Conservation (phyloP, 1,140 invertebrate species). For the Aphelenchoides fujianensis region DNA sequence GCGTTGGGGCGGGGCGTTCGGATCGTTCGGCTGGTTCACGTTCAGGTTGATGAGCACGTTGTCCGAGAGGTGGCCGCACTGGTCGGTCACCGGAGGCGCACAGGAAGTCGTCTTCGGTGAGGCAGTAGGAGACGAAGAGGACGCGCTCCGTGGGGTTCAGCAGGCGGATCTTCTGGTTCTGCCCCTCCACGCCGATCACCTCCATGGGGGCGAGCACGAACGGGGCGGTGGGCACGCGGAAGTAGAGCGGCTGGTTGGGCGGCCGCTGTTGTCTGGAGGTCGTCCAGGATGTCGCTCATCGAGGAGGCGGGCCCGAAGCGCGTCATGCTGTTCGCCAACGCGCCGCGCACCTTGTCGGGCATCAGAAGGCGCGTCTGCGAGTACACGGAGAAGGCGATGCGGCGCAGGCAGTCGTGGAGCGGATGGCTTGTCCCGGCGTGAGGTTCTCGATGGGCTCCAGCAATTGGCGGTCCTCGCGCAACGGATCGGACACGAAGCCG, state of each 20-base stretch:
- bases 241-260: slow-evolving; percentile 32
- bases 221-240: slow-evolving; percentile 81
- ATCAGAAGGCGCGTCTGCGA: slow-evolving; percentile 78
- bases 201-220: slow-evolving; percentile 77
- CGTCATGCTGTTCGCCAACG: slow-evolving; percentile 79
- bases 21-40: slow-evolving; percentile 70
- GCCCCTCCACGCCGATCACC: slow-evolving; percentile 18
- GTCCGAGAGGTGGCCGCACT: slow-evolving; percentile 87
- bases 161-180: slow-evolving; percentile 57
- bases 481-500: slow-evolving; percentile 70
- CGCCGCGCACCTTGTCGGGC: slow-evolving; percentile 71
- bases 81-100: slow-evolving; percentile 87
- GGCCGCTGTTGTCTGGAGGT: slow-evolving; percentile 20
- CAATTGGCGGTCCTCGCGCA: slow-evolving; percentile 65
- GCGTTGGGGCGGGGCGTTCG: slow-evolving; percentile 16
- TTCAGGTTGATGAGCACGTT: slow-evolving; percentile 89
- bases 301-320: slow-evolving; percentile 93
- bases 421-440: slow-evolving; percentile 46
- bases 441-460: slow-evolving; percentile 32
- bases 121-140: slow-evolving; percentile 89
- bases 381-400: slow-evolving; percentile 84
- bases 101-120: slow-evolving; percentile 89
- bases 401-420: slow-evolving; percentile 53
- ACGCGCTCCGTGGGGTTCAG: slow-evolving; percentile 73
- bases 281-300: slow-evolving; percentile 74